These are phyloP conservation scores for Ptilonorhynchus violaceus DNA, from an alignment of 2,113 vertebrate genomes.

Conservation along the genomic window DNA sequence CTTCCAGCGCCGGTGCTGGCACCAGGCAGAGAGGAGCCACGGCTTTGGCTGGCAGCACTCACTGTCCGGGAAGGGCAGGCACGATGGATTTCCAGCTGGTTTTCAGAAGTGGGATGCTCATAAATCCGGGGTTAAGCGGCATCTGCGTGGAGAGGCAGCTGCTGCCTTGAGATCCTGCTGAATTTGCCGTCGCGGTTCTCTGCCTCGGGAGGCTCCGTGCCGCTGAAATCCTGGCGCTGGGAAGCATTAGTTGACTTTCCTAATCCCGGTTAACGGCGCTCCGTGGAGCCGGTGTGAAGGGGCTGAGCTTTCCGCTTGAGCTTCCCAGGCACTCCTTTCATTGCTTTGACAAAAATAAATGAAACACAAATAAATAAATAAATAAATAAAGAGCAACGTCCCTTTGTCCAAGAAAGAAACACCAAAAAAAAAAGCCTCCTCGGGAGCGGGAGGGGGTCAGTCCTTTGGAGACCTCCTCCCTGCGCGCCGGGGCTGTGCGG, in stretches of 20 bases:
- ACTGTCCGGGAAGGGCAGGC: not conserved
- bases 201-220: not conserved
- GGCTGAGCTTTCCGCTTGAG: not conserved
- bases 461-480: not conserved
- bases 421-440: not conserved
- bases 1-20: not conserved
- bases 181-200: not conserved
- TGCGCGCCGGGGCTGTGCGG: not conserved
- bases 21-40: not conserved
- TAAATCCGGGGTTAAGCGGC: not conserved
- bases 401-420: not conserved
- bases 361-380: not conserved
- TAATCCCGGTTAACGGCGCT: not conserved
- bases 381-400: not conserved
- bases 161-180: not conserved
- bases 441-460: not conserved
- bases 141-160: not conserved
- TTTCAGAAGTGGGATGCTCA: not conserved
- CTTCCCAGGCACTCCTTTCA: not conserved
- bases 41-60: not conserved
- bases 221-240: not conserved
- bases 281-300: not conserved
- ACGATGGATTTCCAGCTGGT: not conserved
- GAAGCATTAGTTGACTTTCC: slow-evolving; percentile 24
- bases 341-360: not conserved